A percentile compares a stretch with the other conserved stretches of the same genome.
These are phyloP conservation scores for Brachionus rubens DNA, from an alignment of 1,140 invertebrate genomes.

Conservation along the genomic window DNA sequence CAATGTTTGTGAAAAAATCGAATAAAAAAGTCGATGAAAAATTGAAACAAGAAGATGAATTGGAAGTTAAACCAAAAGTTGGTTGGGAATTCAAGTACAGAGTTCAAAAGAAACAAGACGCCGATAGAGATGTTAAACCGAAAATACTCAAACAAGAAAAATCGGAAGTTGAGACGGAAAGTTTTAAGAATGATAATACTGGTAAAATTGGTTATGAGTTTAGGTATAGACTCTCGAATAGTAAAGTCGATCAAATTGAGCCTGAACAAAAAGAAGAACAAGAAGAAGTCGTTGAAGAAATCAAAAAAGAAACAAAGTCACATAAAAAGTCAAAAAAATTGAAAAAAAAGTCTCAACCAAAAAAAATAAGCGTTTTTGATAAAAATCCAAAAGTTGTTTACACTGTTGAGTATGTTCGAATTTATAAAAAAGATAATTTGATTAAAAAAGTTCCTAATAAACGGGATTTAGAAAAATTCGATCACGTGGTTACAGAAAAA, in stretches of 20 bases:
- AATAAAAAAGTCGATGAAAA: background rate
- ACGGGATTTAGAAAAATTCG: background rate
- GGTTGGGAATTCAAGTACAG: conserved; percentile 34
- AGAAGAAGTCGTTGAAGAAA: background rate
- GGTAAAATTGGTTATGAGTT: conserved; percentile 15
- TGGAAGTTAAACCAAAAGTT: conserved; percentile 32
- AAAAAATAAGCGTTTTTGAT: background rate
- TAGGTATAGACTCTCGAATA: conserved; percentile 13
- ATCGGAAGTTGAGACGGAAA: background rate
- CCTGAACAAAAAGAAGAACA: background rate
- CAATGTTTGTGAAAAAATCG: background rate
- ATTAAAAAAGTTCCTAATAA: conserved; percentile 16
- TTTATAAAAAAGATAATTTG: conserved; percentile 23
- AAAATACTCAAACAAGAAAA: background rate
- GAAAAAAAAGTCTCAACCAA: background rate
- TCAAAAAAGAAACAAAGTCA: conserved; percentile 6
- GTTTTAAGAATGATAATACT: background rate
- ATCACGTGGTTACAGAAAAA: background rate
- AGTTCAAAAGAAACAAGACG: background rate
- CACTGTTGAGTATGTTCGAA: background rate
- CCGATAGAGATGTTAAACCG: background rate
- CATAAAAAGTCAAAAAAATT: background rate
- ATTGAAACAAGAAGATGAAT: background rate
- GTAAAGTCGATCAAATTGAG: too few relatives aligned
- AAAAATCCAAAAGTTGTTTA: conserved; percentile 22